Base-by-base conservation (phyloP, 2,888 invertebrate genomes). In the Amphimallon solstitiale region DNA sequence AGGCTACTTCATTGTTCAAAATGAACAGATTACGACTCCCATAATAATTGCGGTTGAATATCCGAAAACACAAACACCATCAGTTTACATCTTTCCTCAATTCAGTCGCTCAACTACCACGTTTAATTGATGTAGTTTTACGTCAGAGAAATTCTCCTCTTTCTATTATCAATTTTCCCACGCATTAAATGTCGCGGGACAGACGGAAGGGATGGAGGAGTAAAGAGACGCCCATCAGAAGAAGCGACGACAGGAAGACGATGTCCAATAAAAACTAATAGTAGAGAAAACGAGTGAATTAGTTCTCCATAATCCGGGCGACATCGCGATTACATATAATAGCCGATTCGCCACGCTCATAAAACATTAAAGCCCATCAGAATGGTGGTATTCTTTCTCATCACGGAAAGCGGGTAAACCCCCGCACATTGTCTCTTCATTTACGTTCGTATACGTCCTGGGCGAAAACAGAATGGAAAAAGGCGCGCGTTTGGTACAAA, bases 241-340 rank as follows among this genome's bases (percentile, higher is more conserved):
- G 60, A 51, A 56, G 61, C 68, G 66, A 68, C 70, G 69, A 68
- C 66, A 69, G 71, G 65, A 45, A 46, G 54, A 64, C 46, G 45
- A 56, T 68, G 69, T 67, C 68, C 76, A 74, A 77, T 81, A 81
- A 81, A 81, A 80, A 79, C 80, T 80, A 80, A 80, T 78, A 75
- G 78, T 73, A 73, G 68, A 73, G 70, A 73, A 72, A 78, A 75
- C 74, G 73, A 73, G 72, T 72, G 72, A 76, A 80, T 80, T 80
- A 80, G 77, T 76, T 75, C 69, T 72, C 74, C 72, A 76, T 76
- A 75, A 77, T 76, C 70, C 56, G 56, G 68, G 61, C 67, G 68
- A 70, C 71, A 73, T 73, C 72, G 75, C 76, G 76, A 78, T 79
- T 79, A 80, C 77, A 74, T 73, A 72, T 72, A 78, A 77, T 75